Base-by-base conservation (phyloP, 2,888 invertebrate species). In the Ceratothoa steindachneri region DNA sequence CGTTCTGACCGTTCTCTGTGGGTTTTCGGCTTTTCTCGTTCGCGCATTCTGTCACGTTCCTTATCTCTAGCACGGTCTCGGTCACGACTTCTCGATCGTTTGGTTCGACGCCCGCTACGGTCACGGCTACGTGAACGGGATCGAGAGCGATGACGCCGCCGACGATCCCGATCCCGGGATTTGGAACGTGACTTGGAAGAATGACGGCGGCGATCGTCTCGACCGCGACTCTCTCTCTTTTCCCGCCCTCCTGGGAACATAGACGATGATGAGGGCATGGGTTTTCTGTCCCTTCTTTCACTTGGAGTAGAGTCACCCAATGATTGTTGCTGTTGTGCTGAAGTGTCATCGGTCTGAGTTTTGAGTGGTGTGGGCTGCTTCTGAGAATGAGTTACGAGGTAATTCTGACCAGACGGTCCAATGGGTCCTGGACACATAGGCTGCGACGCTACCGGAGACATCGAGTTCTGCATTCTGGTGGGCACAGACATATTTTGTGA, bases 81-180 rank as follows among this genome's bases (percentile, higher is more conserved):
- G 12, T 70, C 69, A 1, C 89, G 87, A 52, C 81, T 80, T 53
- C 81, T 81, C 27, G 69, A 67, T 28, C 79, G 60, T 76, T 81
- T 53, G n/a, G n/a, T n/a, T 75, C 67, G 87, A 87, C 77, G 70
- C 19, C 77, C 66, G n/a, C 75, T 67, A 9, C 77, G 69, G 52
- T 74, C 74, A 2, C 86, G 22, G 89, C 85, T 1, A 90, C 91
- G 77, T 87, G 84, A 29, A 89, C 88, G 83, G 83, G 74, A 74
- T 22, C 80, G 64, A 12, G 72, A 71, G 1, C 78, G 66, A 53
- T 70, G 73, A 52, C 77, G 73, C 15, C 69, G 68, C 12, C 80
- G 80, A 28, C 80, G 77, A 41, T 74, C 81, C 24, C 81, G 77
- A 30, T 80, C 74, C 65, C 80, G 68, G 0, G 81, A 81, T 27